phyloP scores from a whole-genome alignment of 1,140 invertebrate genomes.

The Halictus rubicundus region DNA sequence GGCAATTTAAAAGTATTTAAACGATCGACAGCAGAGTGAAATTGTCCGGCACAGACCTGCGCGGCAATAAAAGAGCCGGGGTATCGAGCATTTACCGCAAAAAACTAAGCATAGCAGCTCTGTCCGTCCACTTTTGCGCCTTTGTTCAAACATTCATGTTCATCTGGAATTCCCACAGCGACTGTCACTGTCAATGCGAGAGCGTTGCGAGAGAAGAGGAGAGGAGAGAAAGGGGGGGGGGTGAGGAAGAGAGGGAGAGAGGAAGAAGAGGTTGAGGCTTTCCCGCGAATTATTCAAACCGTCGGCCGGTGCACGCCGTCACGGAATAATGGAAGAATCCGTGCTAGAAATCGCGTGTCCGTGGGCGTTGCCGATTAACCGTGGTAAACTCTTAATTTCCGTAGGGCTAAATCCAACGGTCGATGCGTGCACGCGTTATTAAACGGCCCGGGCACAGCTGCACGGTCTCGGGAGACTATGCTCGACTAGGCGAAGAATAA shows the following conservation, averaged over 20 bases:
- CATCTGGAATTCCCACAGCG: background rate
- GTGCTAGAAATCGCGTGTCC: conserved; percentile 29
- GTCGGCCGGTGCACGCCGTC: no score
- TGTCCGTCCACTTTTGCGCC: background rate
- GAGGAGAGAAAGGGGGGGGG: no score
- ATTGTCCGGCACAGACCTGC: no score
- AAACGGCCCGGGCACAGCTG: conserved; percentile 47
- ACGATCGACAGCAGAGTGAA: no score
- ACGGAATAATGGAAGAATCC: conserved; percentile 6
- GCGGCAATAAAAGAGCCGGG: no score
- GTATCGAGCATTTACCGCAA: no score
- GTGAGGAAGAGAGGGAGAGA: no score
- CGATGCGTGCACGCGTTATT: conserved; percentile 67
- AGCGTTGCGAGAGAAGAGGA: no score
- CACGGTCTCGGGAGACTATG: conserved; percentile 43
- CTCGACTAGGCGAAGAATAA: conserved; percentile 71
- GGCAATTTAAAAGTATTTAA: no score
- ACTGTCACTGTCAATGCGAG: background rate
- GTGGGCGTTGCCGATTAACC: conserved; percentile 17
- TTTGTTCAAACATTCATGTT: background rate
- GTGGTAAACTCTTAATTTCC: conserved; percentile 54
- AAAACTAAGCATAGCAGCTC: no score
- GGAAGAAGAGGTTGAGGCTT: background rate
- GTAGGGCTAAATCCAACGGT: conserved; percentile 55
- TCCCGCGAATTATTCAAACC: conserved; percentile 7